Percentiles rank a stretch among this genome's conserved stretches.
phyloP scores from a whole-genome alignment of 92 coral and sea anemone species.

The Parazoanthus swiftii region DNA sequence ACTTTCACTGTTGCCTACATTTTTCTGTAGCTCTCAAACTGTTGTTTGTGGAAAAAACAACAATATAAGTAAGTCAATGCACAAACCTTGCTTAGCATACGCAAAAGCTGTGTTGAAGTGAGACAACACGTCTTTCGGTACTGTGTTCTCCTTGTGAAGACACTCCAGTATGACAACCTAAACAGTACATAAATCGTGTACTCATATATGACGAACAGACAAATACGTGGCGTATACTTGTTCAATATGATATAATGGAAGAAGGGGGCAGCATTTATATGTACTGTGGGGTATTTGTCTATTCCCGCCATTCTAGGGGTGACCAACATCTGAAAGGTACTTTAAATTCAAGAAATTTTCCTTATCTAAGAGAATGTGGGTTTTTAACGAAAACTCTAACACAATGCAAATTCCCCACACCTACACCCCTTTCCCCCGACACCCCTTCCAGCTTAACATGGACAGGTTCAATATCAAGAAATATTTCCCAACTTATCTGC shows the following conservation, averaged over 20 bases:
- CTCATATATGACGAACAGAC: background rate
- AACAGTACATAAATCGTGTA: background rate
- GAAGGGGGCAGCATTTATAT: too few relatives aligned
- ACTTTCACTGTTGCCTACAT: background rate
- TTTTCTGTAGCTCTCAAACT: background rate
- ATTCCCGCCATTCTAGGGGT: too few relatives aligned
- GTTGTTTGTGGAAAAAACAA: background rate
- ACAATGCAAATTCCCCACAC: too few relatives aligned
- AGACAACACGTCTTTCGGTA: slow-evolving; percentile 94
- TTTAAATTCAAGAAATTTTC: too few relatives aligned
- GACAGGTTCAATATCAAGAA: too few relatives aligned
- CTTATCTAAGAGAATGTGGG: too few relatives aligned
- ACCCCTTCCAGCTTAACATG: too few relatives aligned
- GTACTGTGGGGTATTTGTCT: too few relatives aligned
- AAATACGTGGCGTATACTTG: background rate
- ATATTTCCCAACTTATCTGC: too few relatives aligned
- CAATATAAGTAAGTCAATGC: background rate
- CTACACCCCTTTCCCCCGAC: too few relatives aligned
- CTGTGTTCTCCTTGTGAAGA: slow-evolving; percentile 75
- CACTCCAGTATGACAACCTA: slow-evolving; percentile 96
- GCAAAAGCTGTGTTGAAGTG: slow-evolving; percentile 98
- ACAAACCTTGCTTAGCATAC: slow-evolving; percentile 97
- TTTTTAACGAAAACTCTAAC: too few relatives aligned
- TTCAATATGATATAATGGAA: background rate
- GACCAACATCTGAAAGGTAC: too few relatives aligned